Evolutionary conservation across 2,113 vertebrate species (phyloP).

Genomic region (Dunckerocampus dactyliophorus): DNA sequence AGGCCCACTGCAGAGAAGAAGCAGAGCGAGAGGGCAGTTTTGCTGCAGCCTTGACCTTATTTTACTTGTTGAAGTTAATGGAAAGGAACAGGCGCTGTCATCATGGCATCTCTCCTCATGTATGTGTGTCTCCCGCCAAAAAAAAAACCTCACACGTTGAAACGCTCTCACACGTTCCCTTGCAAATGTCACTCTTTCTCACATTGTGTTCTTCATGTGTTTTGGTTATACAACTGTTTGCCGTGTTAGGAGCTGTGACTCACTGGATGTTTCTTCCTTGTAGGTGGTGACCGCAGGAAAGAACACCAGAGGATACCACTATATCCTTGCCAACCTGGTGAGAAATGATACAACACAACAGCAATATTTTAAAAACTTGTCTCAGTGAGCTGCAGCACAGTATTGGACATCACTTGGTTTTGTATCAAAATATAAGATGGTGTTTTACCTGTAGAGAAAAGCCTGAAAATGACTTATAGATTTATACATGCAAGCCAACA

Average conservation of each 20-base stretch:
- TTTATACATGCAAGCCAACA: no score
- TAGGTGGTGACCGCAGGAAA: constrained; percentile 93
- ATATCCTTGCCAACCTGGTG: constrained; percentile 98
- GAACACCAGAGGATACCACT: constrained; percentile 95
- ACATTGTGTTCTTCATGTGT: not conserved
- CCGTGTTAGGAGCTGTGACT: constrained; percentile 36
- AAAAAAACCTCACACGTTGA: constrained; percentile 25
- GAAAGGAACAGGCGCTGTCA: constrained; percentile 64
- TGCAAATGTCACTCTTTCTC: constrained; percentile 27
- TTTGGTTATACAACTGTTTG: constrained; percentile 25
- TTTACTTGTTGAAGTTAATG: constrained; percentile 68
- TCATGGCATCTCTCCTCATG: constrained; percentile 38
- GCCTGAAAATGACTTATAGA: no score
- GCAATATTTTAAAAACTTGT: not conserved
- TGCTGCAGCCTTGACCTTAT: constrained; percentile 65
- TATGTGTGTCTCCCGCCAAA: constrained; percentile 18
- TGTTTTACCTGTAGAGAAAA: no score
- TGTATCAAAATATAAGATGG: no score
- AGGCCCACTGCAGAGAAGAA: constrained; percentile 23
- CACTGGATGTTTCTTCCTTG: constrained; percentile 54
- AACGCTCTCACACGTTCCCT: constrained; percentile 19
- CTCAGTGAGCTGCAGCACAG: no score
- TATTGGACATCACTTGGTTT: no score
- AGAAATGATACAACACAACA: constrained; percentile 56
- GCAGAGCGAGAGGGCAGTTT: constrained; percentile 37